Percentiles rank a stretch among this genome's conserved stretches.
Evolutionary conservation across 2,113 vertebrate genomes (phyloP).

Genomic region (Centropristis striata): DNA sequence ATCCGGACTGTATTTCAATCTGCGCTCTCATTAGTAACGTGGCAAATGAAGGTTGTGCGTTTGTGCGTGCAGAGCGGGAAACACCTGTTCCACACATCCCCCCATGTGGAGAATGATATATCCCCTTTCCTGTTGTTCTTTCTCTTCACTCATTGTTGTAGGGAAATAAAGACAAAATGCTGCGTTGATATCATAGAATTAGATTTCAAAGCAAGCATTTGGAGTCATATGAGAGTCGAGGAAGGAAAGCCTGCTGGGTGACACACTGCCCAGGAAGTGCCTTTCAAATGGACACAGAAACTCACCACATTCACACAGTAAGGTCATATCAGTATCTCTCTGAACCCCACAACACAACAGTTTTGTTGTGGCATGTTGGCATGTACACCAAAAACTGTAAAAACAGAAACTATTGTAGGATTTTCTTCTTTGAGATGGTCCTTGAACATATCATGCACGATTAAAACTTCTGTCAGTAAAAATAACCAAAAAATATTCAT

Average conservation of each 20-base stretch:
- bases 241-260: constrained; percentile 55
- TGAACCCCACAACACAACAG: too few relatives aligned
- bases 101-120: constrained; percentile 67
- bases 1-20: constrained; percentile 55
- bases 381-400: too few relatives aligned
- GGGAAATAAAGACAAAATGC: constrained; percentile 61
- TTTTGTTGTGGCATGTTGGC: too few relatives aligned
- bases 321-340: background rate
- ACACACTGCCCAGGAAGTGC: constrained; percentile 55
- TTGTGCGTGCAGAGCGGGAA: constrained; percentile 64
- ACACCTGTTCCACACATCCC: constrained; percentile 74
- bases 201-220: constrained; percentile 65
- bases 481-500: too few relatives aligned
- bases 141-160: constrained; percentile 69
- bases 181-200: constrained; percentile 61
- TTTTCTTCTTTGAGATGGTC: too few relatives aligned
- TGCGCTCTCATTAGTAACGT: constrained; percentile 51
- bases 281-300: constrained; percentile 13
- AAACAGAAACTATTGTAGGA: too few relatives aligned
- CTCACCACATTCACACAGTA: background rate
- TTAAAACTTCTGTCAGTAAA: too few relatives aligned
- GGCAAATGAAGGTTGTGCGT: constrained; percentile 50
- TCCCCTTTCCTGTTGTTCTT: constrained; percentile 74
- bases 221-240: constrained; percentile 51
- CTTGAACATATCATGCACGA: too few relatives aligned